Evolutionary conservation across 2,113 vertebrate species (phyloP).

Genomic region (Microtus montanus): DNA sequence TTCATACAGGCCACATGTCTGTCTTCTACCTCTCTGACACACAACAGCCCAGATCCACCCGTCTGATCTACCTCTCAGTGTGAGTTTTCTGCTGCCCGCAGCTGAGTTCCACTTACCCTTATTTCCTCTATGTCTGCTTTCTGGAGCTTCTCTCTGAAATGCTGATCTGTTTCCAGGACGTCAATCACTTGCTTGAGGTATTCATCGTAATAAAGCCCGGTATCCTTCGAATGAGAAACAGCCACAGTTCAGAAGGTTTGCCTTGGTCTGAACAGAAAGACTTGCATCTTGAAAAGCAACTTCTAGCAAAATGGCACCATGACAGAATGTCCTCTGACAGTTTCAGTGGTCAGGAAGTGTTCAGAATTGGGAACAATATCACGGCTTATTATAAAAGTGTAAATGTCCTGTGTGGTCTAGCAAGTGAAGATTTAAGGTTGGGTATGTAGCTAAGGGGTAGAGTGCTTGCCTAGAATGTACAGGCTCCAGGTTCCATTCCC

Average conservation of each 20-base stretch:
- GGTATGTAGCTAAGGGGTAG: not conserved
- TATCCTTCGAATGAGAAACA: conserved; percentile 89
- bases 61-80: not conserved
- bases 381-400: not conserved
- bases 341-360: not conserved
- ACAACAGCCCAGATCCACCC: not conserved
- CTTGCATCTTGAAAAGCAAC: conserved; percentile 26
- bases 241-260: conserved; percentile 37
- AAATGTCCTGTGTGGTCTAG: conserved; percentile 9
- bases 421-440: conserved; percentile 19
- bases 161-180: conserved; percentile 97
- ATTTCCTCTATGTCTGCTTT: conserved; percentile 99
- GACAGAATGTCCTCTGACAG: not conserved
- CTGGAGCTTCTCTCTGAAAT: conserved; percentile 99
- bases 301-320: conserved; percentile 39
- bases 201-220: conserved; percentile 97
- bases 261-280: conserved; percentile 45
- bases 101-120: conserved; percentile 88
- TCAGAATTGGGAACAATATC: not conserved
- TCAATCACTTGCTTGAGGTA: conserved; percentile 99
- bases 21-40: not conserved
- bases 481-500: not conserved
- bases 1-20: not conserved
- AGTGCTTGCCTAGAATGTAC: not conserved
- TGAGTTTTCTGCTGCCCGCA: not conserved